These are phyloP conservation scores for Subacronicta megacephala DNA, from an alignment of 2,888 invertebrate genomes.

Conservation along the genomic window DNA sequence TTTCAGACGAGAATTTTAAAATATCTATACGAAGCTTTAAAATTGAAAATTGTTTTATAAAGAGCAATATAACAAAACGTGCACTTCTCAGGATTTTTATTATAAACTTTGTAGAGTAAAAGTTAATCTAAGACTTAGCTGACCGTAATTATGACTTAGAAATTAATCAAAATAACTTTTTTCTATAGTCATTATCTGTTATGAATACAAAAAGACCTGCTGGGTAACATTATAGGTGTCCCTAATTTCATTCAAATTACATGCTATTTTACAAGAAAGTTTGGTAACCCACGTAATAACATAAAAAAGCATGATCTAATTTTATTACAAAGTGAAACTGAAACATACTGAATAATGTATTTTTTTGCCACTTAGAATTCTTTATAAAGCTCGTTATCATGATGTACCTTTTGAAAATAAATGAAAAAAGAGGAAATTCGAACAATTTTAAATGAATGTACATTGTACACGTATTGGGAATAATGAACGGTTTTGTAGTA, in stretches of 20 bases:
- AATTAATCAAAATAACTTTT: too few relatives aligned
- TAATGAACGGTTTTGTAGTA: slow-evolving; percentile 3
- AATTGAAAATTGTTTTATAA: slow-evolving; percentile 83
- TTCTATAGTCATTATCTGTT: too few relatives aligned
- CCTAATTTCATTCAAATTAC: too few relatives aligned
- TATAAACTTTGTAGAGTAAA: slow-evolving; percentile 35
- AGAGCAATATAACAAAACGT: slow-evolving; percentile 68
- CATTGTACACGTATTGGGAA: slow-evolving; percentile 1
- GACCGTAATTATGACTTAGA: too few relatives aligned
- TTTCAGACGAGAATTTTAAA: slow-evolving; percentile 88
- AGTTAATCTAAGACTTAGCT: slow-evolving; percentile 21
- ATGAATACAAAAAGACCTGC: too few relatives aligned
- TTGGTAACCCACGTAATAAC: too few relatives aligned
- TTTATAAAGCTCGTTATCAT: slow-evolving; percentile 1
- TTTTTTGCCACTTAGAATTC: background rate
- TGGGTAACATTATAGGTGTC: too few relatives aligned
- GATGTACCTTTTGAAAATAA: background rate
- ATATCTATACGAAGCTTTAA: slow-evolving; percentile 82
- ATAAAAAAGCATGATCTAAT: too few relatives aligned
- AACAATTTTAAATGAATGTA: slow-evolving; percentile 1
- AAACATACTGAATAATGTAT: too few relatives aligned
- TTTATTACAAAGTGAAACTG: too few relatives aligned
- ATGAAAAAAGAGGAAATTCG: background rate
- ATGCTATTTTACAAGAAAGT: too few relatives aligned
- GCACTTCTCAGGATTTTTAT: slow-evolving; percentile 52